Evolutionary conservation across 2,888 invertebrate genomes (phyloP).

Genomic region (Ornithoptera alexandrae): DNA sequence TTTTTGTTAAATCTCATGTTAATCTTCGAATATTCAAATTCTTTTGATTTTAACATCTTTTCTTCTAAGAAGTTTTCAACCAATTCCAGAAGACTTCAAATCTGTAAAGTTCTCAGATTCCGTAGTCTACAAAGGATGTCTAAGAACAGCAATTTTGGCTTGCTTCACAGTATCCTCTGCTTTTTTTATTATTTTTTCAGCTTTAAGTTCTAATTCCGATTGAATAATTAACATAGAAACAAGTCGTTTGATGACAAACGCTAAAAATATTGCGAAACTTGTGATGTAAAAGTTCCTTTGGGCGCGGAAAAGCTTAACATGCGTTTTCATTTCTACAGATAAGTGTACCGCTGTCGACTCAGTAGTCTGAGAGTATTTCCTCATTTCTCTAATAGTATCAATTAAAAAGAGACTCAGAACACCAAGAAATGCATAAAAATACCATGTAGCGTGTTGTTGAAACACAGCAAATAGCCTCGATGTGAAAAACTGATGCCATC

Average conservation of each 20-base stretch:
- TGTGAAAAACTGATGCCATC: conserved; percentile 88
- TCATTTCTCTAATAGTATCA: conserved; percentile 86
- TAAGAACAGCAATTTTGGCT: conserved; percentile 57
- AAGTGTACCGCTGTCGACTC: conserved; percentile 68
- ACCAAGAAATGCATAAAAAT: conserved; percentile 81
- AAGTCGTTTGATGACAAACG: conserved; percentile 84
- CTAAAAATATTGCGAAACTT: conserved; percentile 86
- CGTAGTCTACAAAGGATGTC: conserved; percentile 43
- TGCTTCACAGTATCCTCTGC: conserved; percentile 81
- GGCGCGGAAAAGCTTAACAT: conserved; percentile 86
- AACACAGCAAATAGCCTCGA: conserved; percentile 84
- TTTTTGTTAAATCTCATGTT: no score
- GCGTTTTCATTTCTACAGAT: conserved; percentile 82
- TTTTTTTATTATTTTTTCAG: conserved; percentile 84
- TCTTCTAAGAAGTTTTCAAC: conserved; percentile 45
- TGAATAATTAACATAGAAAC: conserved; percentile 82
- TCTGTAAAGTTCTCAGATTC: conserved; percentile 41
- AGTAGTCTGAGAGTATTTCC: conserved; percentile 81
- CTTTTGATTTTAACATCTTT: conserved; percentile 45
- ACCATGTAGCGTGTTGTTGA: conserved; percentile 82
- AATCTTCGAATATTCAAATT: conserved; percentile 38
- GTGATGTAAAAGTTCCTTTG: conserved; percentile 91
- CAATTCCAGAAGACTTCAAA: conserved; percentile 45
- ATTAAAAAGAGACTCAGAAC: conserved; percentile 83
- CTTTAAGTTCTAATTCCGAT: conserved; percentile 81